These are phyloP conservation scores for Echinometra lucunter DNA, from an alignment of 53 echinoderm and acorn worm genomes.

Conservation along the genomic window DNA sequence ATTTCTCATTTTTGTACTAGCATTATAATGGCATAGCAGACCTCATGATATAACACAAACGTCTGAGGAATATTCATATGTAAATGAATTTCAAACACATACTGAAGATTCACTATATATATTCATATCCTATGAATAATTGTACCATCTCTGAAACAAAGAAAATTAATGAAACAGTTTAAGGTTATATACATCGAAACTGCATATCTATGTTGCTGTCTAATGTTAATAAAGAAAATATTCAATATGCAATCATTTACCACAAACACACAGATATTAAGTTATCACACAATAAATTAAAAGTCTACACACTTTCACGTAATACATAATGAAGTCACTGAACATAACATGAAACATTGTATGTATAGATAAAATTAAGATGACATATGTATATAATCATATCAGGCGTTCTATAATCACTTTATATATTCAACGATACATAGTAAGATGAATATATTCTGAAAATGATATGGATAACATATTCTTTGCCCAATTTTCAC, in stretches of 20 bases:
- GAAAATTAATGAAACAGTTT: not conserved
- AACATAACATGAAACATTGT: slow-evolving; percentile 28
- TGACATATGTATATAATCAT: slow-evolving; percentile 4
- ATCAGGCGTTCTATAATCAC: not conserved
- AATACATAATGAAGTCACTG: not conserved
- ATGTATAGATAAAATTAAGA: not conserved
- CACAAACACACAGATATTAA: slow-evolving; percentile 58
- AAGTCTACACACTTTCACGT: slow-evolving; percentile 50
- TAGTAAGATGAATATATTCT: not conserved
- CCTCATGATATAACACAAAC: not conserved
- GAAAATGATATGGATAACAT: not conserved
- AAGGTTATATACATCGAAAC: slow-evolving; percentile 26
- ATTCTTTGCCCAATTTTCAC: not conserved
- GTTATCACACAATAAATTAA: slow-evolving; percentile 66
- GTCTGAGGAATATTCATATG: not conserved
- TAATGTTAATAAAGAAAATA: slow-evolving; percentile 20
- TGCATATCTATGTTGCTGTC: slow-evolving; percentile 11
- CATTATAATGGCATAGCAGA: not conserved
- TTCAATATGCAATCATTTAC: not conserved
- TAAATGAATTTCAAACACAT: not conserved
- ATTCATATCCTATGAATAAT: not conserved
- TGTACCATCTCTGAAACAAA: not conserved
- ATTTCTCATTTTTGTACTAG: no score
- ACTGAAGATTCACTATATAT: not conserved
- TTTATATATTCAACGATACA: not conserved